Base-by-base conservation (phyloP, 2,797 vertebrate species). In the Oophaga sylvatica region DNA sequence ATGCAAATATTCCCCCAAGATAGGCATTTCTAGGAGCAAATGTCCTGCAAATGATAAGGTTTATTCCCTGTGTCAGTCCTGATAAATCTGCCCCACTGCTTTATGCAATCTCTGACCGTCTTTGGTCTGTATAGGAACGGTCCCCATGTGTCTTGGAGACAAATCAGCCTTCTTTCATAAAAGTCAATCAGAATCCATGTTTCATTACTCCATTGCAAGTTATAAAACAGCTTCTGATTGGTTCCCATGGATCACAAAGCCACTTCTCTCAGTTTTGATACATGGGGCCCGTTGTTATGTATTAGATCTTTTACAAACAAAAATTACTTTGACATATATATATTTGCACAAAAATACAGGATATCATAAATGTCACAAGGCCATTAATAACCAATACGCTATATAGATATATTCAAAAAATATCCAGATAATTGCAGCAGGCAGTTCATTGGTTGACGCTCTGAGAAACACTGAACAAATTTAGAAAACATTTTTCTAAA, bases 271-370 rank as follows among this genome's bases (percentile, higher is more conserved):
- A 48, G 20, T 75, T 22, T 75, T 22, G 20, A 56, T 26, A 56
- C 48, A 56, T 77, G 48, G 75, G 75, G 19, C 48, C 75, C 48
- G 56, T 77, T 5, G 41, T 76, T 48, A n/a, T 16, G 13, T 22
- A 53, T 67, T 81, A 65, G 22, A 26, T 65, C 8, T 62, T 65
- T 53, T 31, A 82, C 31, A 83, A 82, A 77, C 80, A 41, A 62
- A 20, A 70, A 71, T 31, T 8, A 68, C 17, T 48, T 73, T 76
- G 20, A 63, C 60, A 85, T 80, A 89, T 76, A 75, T 75, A 75
- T 15, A 81, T 83, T 78, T 62, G 83, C 84, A 89, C 80, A 83
- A 89, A 57, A 86, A 89, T 83, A 83, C 79, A 53, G 56, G 68
- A 85, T 76, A 77, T 78, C n/a, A 35, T 80, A 45, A 89, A 86